These are phyloP conservation scores for Chrysogorgia sp. DNA, from an alignment of 92 coral and sea anemone genomes.

Conservation along the genomic window DNA sequence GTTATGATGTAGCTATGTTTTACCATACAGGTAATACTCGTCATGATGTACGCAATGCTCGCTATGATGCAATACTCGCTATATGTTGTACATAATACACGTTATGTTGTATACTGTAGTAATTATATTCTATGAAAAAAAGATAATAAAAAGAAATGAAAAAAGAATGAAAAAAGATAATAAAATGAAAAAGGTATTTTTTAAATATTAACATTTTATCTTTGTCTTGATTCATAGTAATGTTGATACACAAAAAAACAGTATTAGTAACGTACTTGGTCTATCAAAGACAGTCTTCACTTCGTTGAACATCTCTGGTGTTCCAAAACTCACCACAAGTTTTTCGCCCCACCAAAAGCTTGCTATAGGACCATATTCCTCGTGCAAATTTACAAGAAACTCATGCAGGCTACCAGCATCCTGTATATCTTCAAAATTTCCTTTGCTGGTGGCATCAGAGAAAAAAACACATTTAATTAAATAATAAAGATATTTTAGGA, in stretches of 20 bases:
- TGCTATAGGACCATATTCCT: constrained; percentile 74
- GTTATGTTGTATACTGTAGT: not conserved
- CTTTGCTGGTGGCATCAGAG: constrained; percentile 55
- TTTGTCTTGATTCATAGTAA: not conserved
- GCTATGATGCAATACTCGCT: no score
- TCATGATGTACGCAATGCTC: no score
- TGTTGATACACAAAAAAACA: not conserved
- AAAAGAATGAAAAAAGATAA: no score
- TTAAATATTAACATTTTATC: not conserved
- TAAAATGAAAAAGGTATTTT: no score
- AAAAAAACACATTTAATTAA: not conserved
- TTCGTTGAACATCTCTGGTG: constrained; percentile 86
- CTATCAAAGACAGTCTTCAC: constrained; percentile 77
- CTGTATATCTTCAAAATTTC: constrained; percentile 74
- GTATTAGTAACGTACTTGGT: constrained; percentile 68
- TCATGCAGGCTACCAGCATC: constrained; percentile 87
- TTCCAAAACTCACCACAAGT: constrained; percentile 74
- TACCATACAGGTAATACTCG: no score
- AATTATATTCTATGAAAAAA: no score
- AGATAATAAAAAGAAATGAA: no score
- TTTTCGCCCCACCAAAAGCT: constrained; percentile 93
- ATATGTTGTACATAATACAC: no score
- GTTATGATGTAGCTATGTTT: no score
- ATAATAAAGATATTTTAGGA: not conserved
- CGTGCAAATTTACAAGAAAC: constrained; percentile 66